Evolutionary conservation across 2,797 vertebrate species (phyloP), one percentile per base, ranked within the genome.

Genomic region (Onychomys leucogaster): DNA sequence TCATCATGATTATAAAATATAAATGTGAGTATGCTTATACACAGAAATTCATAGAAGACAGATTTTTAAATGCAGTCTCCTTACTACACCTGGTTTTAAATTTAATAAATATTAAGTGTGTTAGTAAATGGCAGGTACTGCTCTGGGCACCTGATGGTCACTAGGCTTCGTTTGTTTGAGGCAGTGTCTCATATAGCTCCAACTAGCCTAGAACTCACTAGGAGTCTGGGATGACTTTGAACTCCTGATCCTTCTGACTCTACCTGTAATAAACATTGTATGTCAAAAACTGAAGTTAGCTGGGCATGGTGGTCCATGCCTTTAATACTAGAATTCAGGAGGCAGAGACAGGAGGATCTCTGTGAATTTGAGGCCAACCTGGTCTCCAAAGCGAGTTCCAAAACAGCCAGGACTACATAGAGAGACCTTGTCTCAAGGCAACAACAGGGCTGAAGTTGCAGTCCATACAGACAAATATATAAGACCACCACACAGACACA

Each of bases 31-130:
- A 55, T 69, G 43, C 41, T 82, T 76, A 43, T 32, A 32, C 32
- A n/a, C 57, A 77, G 34, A 94, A 69, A 25, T 88, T 61, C 41
- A 61, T n/a, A 69, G 49, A 87, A 41, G 13, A 82, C n/a, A 65
- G 27, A 69, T 82, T 93, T 83, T 88, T 46, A 52, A 37, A 37
- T 34, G 27, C 27, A 67, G 6, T 73, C 80, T 46, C 37, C 12
- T 96, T 85, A 59, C 27, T 73, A 37, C 32, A 29, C 46, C 32
- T 83, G 67, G 41, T 89, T 80, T 96, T 89, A 81, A 17, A 63
- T 41, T 34, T 19, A 37, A 4, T 82, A 82, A 82, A 69, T 61
- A 76, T 59, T 76, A 55, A 43, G 17, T 37, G 21, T 67, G 52
- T 75, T 75, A 41, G 0, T 71, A 41, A 41, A 14, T 69, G 67